Percentiles rank a stretch among this genome's conserved stretches.
phyloP scores from a whole-genome alignment of 2,113 vertebrate genomes.

The Alligator mississippiensis region DNA sequence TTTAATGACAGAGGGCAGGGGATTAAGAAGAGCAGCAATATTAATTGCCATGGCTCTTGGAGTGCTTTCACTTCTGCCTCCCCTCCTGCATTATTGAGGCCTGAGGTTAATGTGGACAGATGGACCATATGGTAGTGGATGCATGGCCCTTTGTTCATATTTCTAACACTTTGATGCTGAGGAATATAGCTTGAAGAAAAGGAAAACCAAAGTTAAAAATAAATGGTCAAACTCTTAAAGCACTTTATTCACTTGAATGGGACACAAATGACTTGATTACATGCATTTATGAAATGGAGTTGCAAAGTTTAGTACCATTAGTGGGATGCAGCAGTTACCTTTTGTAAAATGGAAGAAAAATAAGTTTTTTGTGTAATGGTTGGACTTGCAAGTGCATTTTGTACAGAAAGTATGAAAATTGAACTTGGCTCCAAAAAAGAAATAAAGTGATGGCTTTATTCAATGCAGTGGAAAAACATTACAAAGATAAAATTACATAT shows the following conservation, averaged over 20 bases:
- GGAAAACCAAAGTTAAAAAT: not conserved
- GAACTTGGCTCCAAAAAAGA: not conserved
- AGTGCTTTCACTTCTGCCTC: not conserved
- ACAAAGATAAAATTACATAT: fast-evolving
- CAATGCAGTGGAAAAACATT: not conserved
- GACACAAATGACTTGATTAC: not conserved
- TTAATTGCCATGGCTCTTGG: too few relatives aligned
- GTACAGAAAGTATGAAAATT: not conserved
- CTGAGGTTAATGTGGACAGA: not conserved
- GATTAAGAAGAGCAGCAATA: too few relatives aligned
- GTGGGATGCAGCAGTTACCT: not conserved
- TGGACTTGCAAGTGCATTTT: not conserved
- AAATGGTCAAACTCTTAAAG: not conserved
- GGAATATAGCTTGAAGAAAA: not conserved
- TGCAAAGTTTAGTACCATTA: not conserved
- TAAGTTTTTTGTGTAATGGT: not conserved
- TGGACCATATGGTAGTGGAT: not conserved
- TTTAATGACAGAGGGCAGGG: too few relatives aligned
- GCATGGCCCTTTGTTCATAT: not conserved
- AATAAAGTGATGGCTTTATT: not conserved
- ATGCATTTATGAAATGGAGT: not conserved
- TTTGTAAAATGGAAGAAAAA: not conserved
- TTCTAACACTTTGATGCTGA: not conserved
- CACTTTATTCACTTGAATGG: not conserved
- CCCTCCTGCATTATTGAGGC: not conserved